Base-by-base conservation (phyloP, 2,797 vertebrate genomes). In the Intellagama lesueurii region DNA sequence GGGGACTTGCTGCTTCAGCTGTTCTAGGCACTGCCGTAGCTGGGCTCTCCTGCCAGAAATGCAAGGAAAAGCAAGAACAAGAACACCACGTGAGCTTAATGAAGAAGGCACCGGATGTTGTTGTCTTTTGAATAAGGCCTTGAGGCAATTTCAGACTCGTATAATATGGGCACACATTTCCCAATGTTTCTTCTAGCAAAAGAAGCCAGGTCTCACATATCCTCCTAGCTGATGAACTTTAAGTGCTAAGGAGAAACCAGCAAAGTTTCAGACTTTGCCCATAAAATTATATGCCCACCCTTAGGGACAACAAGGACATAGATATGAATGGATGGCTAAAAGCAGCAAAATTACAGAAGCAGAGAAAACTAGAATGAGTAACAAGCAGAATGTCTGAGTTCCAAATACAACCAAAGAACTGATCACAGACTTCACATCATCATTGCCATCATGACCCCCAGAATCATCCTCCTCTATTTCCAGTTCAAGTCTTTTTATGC, bases 1-100 rank as follows among this genome's bases (percentile, higher is more conserved):
- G 12, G 99, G 98, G 77, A 99, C 98, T 93, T 99, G 98, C 95
- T 98, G 97, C 95, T 99, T 98, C 87, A 99, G 97, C 95, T 99
- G 98, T 94, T 99, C 98, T 95, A 99, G 95, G 92, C 98, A 98
- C 82, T 96, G 95, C 80, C 98, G 97, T 93, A 99, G 97, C 96
- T 99, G 98, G 87, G 98, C 99, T 92, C 99, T 97, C 95, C 99
- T 99, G 87, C n/a, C 86, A 88, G 75, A 60, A 66, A 1, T 2
- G 14, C 60, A 64, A 64, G 19, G 19, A 64, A 64, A 64, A 17
- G 19, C 4, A 47, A 81, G 5, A 30, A 14, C 49, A 30, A 44
- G 0, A 40, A 28, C 24, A 64, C 49, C 32, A 40, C 16, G 22
- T 40, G 14, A n/a, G 22, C 6, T 75, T 28, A n/a, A 85, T 70